Percentiles rank a stretch among this genome's conserved stretches.
phyloP scores from a whole-genome alignment of 2,113 vertebrate genomes.

The Regulus satrapa region DNA sequence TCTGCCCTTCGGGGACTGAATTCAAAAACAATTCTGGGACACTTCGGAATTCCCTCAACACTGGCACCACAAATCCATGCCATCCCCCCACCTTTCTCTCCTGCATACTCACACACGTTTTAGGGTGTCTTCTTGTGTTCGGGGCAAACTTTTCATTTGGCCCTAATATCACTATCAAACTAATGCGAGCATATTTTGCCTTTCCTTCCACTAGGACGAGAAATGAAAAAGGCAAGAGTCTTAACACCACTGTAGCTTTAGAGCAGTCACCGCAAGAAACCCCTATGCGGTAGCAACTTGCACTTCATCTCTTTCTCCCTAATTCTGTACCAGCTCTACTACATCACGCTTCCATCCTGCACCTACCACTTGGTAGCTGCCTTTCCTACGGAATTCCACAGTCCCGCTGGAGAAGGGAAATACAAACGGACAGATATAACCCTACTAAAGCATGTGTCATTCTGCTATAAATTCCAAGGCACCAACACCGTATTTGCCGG shows the following conservation, averaged over 20 bases:
- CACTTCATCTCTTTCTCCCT: background rate
- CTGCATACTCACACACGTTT: background rate
- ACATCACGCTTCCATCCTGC: background rate
- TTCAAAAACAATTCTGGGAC: background rate
- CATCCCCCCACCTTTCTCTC: background rate
- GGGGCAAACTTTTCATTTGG: background rate
- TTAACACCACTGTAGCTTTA: background rate
- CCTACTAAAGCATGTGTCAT: background rate
- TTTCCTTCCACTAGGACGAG: background rate
- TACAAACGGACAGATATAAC: background rate
- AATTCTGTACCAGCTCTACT: background rate
- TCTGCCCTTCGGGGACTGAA: background rate
- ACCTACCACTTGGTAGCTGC: background rate
- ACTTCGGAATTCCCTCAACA: background rate
- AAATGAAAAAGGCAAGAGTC: background rate
- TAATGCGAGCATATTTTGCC: background rate
- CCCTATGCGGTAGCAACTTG: background rate
- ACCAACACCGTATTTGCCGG: background rate
- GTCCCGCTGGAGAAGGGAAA: background rate
- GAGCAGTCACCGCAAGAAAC: background rate
- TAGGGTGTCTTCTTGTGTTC: background rate
- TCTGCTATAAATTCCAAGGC: background rate
- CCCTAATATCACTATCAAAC: background rate
- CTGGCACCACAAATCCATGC: background rate
- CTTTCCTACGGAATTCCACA: background rate